Conservation (phyloP, 2,797 vertebrate species). For the Thunnus albacares region DNA sequence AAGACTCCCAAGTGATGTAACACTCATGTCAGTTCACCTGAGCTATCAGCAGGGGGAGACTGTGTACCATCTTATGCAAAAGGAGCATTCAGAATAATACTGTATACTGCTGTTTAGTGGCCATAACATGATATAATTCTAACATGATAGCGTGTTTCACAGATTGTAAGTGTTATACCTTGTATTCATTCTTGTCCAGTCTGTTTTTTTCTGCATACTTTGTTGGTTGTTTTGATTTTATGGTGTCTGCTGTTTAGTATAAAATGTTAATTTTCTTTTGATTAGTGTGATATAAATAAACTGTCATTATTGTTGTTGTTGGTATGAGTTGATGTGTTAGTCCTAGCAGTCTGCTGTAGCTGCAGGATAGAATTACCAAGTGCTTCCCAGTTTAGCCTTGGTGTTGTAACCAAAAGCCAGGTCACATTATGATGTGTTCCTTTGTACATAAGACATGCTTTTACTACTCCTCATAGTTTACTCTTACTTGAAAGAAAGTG, state of each 20-base stretch:
- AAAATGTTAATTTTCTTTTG: neutral
- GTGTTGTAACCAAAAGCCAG: neutral
- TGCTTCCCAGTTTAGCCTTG: constrained; percentile 2
- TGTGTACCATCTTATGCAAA: neutral
- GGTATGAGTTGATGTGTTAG: neutral
- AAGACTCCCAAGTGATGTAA: constrained; percentile 73
- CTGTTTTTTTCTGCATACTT: neutral
- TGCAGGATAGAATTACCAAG: constrained; percentile 26
- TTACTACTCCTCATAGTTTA: neutral
- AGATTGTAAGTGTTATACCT: neutral
- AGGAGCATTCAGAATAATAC: neutral
- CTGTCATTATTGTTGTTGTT: neutral
- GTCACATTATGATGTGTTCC: neutral
- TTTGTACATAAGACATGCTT: neutral
- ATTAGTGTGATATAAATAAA: neutral
- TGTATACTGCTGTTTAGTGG: neutral
- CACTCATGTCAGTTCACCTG: constrained; percentile 34
- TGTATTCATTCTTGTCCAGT: neutral
- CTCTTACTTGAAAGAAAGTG: neutral
- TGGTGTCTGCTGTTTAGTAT: neutral
- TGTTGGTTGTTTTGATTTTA: neutral
- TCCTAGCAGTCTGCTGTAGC: neutral
- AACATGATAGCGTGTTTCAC: neutral
- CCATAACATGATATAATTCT: neutral
- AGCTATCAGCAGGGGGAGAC: constrained; percentile 62